phyloP scores from a whole-genome alignment of 2,888 invertebrate genomes.

The Andrena bucephala region DNA sequence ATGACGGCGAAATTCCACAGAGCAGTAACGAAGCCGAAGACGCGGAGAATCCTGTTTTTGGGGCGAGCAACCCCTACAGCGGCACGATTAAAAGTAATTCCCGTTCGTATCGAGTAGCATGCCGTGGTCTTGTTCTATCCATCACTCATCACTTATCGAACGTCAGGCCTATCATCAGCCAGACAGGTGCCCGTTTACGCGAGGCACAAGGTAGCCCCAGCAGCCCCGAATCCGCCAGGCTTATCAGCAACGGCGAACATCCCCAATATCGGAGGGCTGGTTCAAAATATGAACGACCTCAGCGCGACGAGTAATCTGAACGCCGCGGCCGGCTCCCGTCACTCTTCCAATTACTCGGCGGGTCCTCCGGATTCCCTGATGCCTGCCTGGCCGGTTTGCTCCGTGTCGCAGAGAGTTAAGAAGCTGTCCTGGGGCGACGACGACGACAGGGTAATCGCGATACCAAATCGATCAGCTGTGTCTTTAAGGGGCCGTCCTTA shows the following conservation, averaged over 20 bases:
- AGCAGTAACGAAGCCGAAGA: constrained; percentile 79
- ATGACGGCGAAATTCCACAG: constrained; percentile 3
- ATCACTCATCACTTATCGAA: not conserved
- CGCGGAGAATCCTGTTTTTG: constrained; percentile 85
- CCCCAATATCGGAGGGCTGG: constrained; percentile 81
- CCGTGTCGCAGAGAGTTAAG: constrained; percentile 90
- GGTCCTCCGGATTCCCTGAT: constrained; percentile 82
- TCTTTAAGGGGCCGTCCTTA: not conserved
- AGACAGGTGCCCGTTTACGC: constrained; percentile 78
- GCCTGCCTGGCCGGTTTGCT: constrained; percentile 89
- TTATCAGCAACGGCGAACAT: constrained; percentile 82
- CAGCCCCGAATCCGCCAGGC: constrained; percentile 77
- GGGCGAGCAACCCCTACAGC: constrained; percentile 84
- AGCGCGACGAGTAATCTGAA: constrained; percentile 79
- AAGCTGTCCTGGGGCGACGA: constrained; percentile 92
- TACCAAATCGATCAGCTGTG: not conserved
- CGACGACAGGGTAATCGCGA: constrained; percentile 81
- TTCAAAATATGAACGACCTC: constrained; percentile 84
- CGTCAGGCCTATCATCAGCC: constrained; percentile 76
- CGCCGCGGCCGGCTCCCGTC: constrained; percentile 72
- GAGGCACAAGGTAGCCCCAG: constrained; percentile 80
- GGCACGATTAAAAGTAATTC: constrained; percentile 87
- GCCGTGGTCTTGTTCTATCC: too few species aligned
- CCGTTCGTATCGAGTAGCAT: not conserved
- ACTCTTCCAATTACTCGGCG: constrained; percentile 81